Percentiles rank a stretch among this genome's conserved stretches.
These are phyloP conservation scores for Procambarus virginalis DNA, from an alignment of 1,140 invertebrate species.

Conservation along the genomic window DNA sequence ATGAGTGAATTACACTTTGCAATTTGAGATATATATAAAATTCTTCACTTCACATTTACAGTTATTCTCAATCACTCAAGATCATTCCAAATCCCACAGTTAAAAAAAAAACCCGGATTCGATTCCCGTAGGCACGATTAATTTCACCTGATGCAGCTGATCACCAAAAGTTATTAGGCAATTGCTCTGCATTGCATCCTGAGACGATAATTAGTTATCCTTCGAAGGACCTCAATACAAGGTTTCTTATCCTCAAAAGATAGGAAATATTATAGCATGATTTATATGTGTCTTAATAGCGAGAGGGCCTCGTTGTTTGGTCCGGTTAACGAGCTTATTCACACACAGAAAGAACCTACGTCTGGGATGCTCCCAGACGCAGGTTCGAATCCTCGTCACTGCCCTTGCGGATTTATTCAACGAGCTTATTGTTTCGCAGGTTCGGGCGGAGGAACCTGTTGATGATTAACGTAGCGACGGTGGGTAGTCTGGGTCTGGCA, in stretches of 20 bases:
- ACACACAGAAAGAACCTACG: too few species aligned
- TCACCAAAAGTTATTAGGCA: neutral
- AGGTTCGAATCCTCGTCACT: too few species aligned
- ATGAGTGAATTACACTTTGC: too few species aligned
- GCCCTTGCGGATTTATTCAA: too few species aligned
- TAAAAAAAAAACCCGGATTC: constrained; percentile 73
- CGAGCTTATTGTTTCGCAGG: neutral
- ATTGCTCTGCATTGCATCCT: constrained; percentile 17
- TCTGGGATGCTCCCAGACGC: too few species aligned
- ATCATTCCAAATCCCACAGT: too few species aligned
- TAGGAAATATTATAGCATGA: constrained; percentile 72
- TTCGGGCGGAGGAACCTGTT: constrained; percentile 73
- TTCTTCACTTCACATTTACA: neutral
- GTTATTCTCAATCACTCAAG: too few species aligned
- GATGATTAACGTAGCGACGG: constrained; percentile 76
- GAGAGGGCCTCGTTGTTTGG: neutral
- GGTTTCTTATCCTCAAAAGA: neutral
- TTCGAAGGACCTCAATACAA: too few species aligned
- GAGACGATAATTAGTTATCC: too few species aligned
- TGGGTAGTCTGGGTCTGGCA: constrained; percentile 75
- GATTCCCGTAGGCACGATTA: too few species aligned
- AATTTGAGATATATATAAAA: too few species aligned
- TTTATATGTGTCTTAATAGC: constrained; percentile 71
- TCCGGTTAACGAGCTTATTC: constrained; percentile 71
- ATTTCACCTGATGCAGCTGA: too few species aligned